Conservation (phyloP, 2,113 vertebrate genomes). For the Tursiops truncatus region DNA sequence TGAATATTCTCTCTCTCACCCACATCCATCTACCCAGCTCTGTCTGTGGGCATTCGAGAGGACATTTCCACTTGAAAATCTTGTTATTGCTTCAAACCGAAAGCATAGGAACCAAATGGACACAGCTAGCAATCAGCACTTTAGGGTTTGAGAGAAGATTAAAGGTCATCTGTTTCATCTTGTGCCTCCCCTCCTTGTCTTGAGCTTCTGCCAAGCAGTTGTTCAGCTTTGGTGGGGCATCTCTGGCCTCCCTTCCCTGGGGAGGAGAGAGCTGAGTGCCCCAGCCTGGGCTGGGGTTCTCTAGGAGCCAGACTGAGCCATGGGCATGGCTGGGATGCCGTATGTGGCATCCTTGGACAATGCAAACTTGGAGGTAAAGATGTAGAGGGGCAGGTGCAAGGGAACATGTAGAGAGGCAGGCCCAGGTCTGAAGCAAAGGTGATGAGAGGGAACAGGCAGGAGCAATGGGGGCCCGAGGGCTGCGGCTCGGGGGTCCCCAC, state of each 20-base stretch:
- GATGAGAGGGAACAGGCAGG: not conserved
- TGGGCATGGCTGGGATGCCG: too few species aligned
- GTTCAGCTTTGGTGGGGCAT: not conserved
- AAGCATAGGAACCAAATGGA: not conserved
- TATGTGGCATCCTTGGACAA: not conserved
- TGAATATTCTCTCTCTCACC: not conserved
- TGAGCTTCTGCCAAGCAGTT: not conserved
- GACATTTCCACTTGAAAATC: not conserved
- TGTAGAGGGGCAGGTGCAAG: not conserved
- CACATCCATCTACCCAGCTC: not conserved
- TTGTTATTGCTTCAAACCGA: not conserved
- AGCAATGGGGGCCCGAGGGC: not conserved
- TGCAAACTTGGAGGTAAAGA: not conserved
- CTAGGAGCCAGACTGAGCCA: not conserved
- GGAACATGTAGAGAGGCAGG: not conserved
- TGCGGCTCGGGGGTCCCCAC: too few species aligned
- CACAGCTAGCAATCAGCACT: not conserved
- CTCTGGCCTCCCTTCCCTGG: not conserved
- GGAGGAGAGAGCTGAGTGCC: not conserved
- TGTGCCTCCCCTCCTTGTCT: not conserved
- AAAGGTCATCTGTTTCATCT: not conserved
- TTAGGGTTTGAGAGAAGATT: not conserved
- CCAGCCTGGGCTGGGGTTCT: not conserved
- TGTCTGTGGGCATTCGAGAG: not conserved
- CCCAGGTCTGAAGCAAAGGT: not conserved